A percentile compares a stretch with the other conserved stretches of the same genome.
Evolutionary conservation across 64 coral and sea anemone genomes (phyloP).

Genomic region (Pocillopora verrucosa): DNA sequence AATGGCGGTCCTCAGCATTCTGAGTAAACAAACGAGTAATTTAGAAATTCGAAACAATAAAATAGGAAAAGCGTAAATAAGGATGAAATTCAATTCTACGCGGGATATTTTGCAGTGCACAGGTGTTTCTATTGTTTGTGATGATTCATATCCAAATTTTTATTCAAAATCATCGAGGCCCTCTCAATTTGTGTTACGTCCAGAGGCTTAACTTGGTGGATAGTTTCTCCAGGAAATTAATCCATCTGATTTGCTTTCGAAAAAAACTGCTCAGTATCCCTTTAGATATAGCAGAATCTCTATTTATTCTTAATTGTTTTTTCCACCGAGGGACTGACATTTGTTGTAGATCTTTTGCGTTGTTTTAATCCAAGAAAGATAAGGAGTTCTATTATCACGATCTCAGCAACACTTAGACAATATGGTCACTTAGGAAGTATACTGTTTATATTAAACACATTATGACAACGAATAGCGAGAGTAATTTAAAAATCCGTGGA

Average conservation of each 20-base stretch:
- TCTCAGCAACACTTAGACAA: too few relatives aligned
- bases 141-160: neutral
- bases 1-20: neutral
- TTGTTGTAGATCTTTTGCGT: neutral
- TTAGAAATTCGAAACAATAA: conserved; percentile 18
- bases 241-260: too few relatives aligned
- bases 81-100: neutral
- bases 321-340: neutral
- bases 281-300: neutral
- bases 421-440: too few relatives aligned
- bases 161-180: neutral
- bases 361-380: too few relatives aligned
- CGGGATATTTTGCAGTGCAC: neutral
- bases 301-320: neutral
- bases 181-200: neutral
- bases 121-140: neutral
- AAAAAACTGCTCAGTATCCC: too few relatives aligned
- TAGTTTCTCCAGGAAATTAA: too few relatives aligned
- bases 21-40: conserved; percentile 21
- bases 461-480: too few relatives aligned
- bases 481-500: neutral
- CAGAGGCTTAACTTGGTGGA: neutral
- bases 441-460: too few relatives aligned
- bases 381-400: too few relatives aligned
- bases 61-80: neutral